Evolutionary conservation across 2,888 invertebrate genomes (phyloP), one percentile per base, ranked within the genome.

Genomic region (Thereva nobilitata): DNA sequence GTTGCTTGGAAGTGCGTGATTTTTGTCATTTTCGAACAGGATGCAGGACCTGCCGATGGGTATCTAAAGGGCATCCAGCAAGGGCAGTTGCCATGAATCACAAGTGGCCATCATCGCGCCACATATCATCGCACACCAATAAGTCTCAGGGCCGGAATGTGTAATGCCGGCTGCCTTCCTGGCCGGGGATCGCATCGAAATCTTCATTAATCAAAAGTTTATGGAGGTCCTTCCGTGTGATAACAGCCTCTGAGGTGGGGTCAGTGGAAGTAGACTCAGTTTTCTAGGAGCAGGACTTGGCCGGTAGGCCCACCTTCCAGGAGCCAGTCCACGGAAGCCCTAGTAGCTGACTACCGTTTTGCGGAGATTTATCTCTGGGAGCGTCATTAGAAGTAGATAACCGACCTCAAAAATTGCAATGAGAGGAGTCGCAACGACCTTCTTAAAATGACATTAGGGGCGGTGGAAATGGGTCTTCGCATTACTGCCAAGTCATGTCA

Each of bases 191-290:
- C 10, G 49, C 12, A 12, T 49, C 7, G 2, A 9, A 38, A 38
- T 38, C n/a, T 40, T 59, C 49, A 59, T 59, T 59, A 59, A 59
- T 59, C 49, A 59, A 23, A 59, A 49, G 38, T 59, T 40, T n/a
- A 23, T 59, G 23, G 38, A 35, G 23, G 38, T 34, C 9, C 12
- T 40, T 12, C 38, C 40, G 47, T 49, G 12, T 38, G 35, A 49
- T 47, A 59, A 8, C 7, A 49, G 9, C 4, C 35, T 37, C 35
- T 45, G 12, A 47, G 50, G 34, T 23, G 23, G 23, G 23, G 23
- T 23, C 23, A 23, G 50, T 7, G 3, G 10, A 47, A 35, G 9
- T 45, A 37, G 23, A 12, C 37, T 49, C 12, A 50, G 6, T 12
- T n/a, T 10, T 4, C 10, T n/a, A 23, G 9, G 4, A n/a, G 5